phyloP scores from a whole-genome alignment of 2,797 vertebrate genomes.

The Crax fasciolata region DNA sequence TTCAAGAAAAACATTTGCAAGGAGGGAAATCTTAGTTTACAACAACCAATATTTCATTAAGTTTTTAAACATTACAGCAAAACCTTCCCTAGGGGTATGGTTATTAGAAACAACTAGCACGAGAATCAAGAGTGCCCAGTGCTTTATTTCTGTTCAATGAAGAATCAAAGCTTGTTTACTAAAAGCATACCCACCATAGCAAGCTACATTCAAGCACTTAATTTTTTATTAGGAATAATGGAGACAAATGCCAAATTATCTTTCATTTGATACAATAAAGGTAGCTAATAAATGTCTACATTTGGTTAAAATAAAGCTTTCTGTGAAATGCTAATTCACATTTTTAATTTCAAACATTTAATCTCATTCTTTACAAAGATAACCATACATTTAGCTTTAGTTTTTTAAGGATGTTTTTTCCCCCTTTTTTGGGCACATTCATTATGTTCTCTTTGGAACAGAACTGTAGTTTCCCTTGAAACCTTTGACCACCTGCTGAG shows the following conservation, averaged over 20 bases:
- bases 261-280: conserved; percentile 55
- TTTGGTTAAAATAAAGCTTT: conserved; percentile 3
- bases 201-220: conserved; percentile 51
- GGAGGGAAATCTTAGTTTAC: conserved; percentile 63
- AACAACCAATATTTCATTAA: conserved; percentile 56
- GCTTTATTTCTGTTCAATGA: conserved; percentile 57
- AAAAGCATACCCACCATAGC: conserved; percentile 65
- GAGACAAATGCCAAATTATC: conserved; percentile 57
- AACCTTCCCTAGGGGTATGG: conserved; percentile 57
- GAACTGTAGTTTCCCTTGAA: conserved; percentile 66
- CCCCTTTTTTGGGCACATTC: neutral
- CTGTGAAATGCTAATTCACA: conserved; percentile 31
- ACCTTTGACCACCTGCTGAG: conserved; percentile 81
- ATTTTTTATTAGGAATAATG: conserved; percentile 56
- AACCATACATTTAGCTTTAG: neutral
- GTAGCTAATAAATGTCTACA: conserved; percentile 52
- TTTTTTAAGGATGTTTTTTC: neutral
- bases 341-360: conserved; percentile 20
- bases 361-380: neutral
- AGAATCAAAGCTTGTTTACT: conserved; percentile 67
- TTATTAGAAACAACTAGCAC: conserved; percentile 64
- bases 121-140: conserved; percentile 40
- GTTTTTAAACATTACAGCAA: conserved; percentile 43
- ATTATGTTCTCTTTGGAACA: conserved; percentile 59
- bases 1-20: conserved; percentile 81